Evolutionary conservation across 2,888 invertebrate species (phyloP), one percentile per base, ranked within the genome.

Genomic region (Drosophila subquinaria): DNA sequence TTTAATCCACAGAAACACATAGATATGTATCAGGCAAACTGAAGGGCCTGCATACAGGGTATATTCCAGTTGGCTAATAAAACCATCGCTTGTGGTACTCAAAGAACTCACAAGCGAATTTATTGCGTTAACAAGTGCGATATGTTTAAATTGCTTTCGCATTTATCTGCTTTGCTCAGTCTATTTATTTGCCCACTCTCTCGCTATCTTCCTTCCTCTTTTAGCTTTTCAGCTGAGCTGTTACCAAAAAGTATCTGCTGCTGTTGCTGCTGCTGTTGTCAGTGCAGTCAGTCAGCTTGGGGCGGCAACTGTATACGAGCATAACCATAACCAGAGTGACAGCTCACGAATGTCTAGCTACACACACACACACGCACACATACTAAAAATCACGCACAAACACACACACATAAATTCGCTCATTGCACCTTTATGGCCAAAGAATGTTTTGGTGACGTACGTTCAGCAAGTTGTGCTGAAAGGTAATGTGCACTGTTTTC

Each of bases 361-460:
- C 33, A 56, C 50, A 47, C 43, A 15, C 20, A 40, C 17, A 48
- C 30, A 51, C 50, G 42, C 43, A 20, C 30, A 40, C 17, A 48
- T 15, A 33, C 30, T 11, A 40, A 43, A 9, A 30, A 13, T 17
- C 42, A 30, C 48, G 45, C 42, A 50, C 20, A 40, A 27, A 51
- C 20, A 42, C 30, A 33, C 17, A 45, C 50, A 50, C 48, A 69
- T 30, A 15, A 42, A 35, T 57, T 43, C 30, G 30, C 30, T 63
- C 30, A 47, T 15, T 76, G 61, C 76, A 69, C 77, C 61, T 48
- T 23, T 56, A 51, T 67, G 76, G 61, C 40, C 48, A 40, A 50
- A 75, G 72, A 48, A 72, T 67, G 64, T 65, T 81, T 65, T 61
- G 67, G 69, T 65, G 69, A 73, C 79, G 73, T 80, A 73, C 79